Evolutionary conservation across 2,888 invertebrate genomes (phyloP).

Genomic region (Stenoptilia bipunctidactyla): DNA sequence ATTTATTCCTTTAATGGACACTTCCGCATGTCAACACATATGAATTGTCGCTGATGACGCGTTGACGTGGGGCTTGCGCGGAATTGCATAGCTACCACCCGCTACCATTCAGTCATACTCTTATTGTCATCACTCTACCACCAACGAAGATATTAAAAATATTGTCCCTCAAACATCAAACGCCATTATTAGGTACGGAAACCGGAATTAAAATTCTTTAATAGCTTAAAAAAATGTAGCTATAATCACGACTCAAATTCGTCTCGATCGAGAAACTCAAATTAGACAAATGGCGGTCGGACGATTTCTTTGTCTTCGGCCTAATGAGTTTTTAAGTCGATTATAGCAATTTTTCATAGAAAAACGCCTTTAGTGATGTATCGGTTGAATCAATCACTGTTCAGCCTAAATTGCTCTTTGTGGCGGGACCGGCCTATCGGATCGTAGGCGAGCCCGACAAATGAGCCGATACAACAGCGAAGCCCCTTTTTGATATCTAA

Average conservation of each 20-base stretch:
- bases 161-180: slow-evolving; percentile 9
- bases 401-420: slow-evolving; percentile 56
- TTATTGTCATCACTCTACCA: not conserved
- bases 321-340: slow-evolving; percentile 73
- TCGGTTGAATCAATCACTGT: slow-evolving; percentile 67
- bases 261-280: slow-evolving; percentile 64
- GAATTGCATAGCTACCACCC: not conserved
- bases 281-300: slow-evolving; percentile 64
- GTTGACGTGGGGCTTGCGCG: not conserved
- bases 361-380: slow-evolving; percentile 70
- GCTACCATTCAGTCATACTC: not conserved
- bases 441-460: slow-evolving; percentile 30
- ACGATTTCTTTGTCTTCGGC: slow-evolving; percentile 66
- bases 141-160: slow-evolving; percentile 15
- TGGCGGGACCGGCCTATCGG: slow-evolving; percentile 40
- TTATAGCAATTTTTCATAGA: slow-evolving; percentile 71
- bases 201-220: slow-evolving; percentile 29
- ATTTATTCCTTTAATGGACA: slow-evolving; percentile 40
- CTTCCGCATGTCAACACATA: slow-evolving; percentile 59
- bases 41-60: slow-evolving; percentile 37
- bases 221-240: slow-evolving; percentile 44
- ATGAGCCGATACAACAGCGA: slow-evolving; percentile 2
- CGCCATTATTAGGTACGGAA: slow-evolving; percentile 17
- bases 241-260: slow-evolving; percentile 58
- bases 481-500: slow-evolving; percentile 15